Base-by-base conservation (phyloP, 2,888 invertebrate genomes). In the Dysmachus trigonus region DNA sequence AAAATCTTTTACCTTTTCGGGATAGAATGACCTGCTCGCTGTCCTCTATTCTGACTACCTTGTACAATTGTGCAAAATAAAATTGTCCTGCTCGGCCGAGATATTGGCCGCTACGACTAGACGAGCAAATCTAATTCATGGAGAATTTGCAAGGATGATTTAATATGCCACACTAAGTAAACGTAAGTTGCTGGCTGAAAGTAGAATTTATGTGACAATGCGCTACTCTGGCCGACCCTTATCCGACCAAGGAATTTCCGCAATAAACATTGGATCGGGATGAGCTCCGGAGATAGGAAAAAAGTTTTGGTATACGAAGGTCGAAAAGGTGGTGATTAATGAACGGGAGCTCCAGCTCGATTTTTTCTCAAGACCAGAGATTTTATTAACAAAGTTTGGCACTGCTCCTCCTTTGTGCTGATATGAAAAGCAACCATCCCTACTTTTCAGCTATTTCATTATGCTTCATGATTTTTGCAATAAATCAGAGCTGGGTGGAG, bases 141-240 rank as follows among this genome's bases (percentile, higher is more conserved):
- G 62, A 41, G 35, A 30, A 47, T 77, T 77, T 41, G 77, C 47
- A 15, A 77, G 30, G 35, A 15, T 15, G 47, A 77, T 47, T 77
- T 77, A 47, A 47, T 31, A 41, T 47, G 47, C 77, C 47, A 77
- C 15, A 41, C 27, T 77, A 15, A 27, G 77, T 41, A 76, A 76
- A 38, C 38, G 30, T 77, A 77, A 77, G 47, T 77, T 30, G 15
- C 77, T 27, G 10, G 1, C 47, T 13, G 77, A 77, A 77, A 77
- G 47, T 51, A 77, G 38, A 77, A 77, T 77, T 77, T 77, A 77
- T 77, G 77, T 77, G 77, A 77, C 77, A 77, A 47, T 41, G 30
- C 30, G 77, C 47, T 77, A 30, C 27, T 77, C 30, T 1, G 47
- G 13, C 77, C n/a, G 76, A 47, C 30, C 77, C 77, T 77, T 77